Percentiles rank a stretch among this genome's conserved stretches.
Evolutionary conservation across 2,888 invertebrate genomes (phyloP).

Genomic region (Sphaeridia pumilis): DNA sequence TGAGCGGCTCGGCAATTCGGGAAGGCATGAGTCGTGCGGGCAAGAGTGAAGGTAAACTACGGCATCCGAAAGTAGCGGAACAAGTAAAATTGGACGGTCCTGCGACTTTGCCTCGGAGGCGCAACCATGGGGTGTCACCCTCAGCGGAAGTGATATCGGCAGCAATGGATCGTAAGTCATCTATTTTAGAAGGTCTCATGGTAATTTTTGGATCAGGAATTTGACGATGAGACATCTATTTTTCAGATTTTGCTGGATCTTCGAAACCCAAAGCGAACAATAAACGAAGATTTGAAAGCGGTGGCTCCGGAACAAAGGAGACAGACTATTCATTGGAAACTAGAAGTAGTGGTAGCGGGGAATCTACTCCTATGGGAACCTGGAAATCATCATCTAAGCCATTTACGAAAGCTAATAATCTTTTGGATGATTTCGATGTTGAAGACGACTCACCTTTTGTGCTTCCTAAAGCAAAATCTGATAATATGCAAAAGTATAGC

Average conservation of each 20-base stretch:
- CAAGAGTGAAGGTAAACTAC: neutral
- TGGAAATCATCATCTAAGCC: neutral
- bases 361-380: constrained; percentile 35
- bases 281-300: neutral
- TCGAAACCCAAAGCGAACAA: neutral
- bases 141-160: constrained; percentile 37
- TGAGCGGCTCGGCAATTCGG: constrained; percentile 44
- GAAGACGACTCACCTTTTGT: constrained; percentile 13
- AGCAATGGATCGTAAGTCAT: constrained; percentile 37
- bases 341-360: constrained; percentile 35
- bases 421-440: constrained; percentile 11
- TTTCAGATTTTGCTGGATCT: neutral
- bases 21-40: neutral
- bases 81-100: constrained; percentile 23
- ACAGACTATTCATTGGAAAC: constrained; percentile 13
- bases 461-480: constrained; percentile 14
- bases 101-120: constrained; percentile 33
- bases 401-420: neutral
- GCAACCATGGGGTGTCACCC: constrained; percentile 30
- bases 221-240: neutral
- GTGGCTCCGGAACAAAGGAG: too few species aligned
- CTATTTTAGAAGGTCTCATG: too few species aligned
- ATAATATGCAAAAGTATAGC: too few species aligned
- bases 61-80: neutral
- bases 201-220: neutral